Base-by-base conservation (phyloP, 2,797 vertebrate species). In the Phoebastria nigripes region DNA sequence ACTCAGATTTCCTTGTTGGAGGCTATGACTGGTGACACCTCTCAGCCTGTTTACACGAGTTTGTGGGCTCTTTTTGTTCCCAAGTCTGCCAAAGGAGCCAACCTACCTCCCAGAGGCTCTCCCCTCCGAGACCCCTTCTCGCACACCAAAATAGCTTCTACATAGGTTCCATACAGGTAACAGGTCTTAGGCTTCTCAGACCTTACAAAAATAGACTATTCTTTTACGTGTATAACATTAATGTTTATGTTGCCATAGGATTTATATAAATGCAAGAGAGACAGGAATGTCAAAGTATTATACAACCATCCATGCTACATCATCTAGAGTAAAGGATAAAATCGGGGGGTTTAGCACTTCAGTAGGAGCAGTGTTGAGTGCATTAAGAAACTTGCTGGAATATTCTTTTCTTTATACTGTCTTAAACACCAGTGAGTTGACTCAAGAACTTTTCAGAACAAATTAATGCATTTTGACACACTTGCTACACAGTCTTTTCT, bases 341-440 rank as follows among this genome's bases (percentile, higher is more conserved):
- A 78, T 0, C 1, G 0, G 1, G 2, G 16, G 1, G 12, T 2
- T 47, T 49, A 81, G 37, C 6, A 49, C n/a, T 78, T 78, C 39
- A 44, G 17, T 6, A 69, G 25, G 15, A 41, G 13, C 41, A 41
- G 20, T 8, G 3, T 8, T 10, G 2, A 81, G 12, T 8, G 20
- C 26, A 41, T 37, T 74, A 62, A 29, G 56, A 84, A 70, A 55
- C 18, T 62, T 52, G 10, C 5, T 37, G 5, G 9, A 72, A 56
- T 59, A 77, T 44, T 52, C 6, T 62, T 71, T 37, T 51, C 58
- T 72, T 79, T 51, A 79, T 29, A 39, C 6, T 15, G 9, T 29
- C 22, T 65, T 55, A 52, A 82, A 77, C 14, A 73, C 2, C 33
- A 37, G 8, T 12, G 19, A 73, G 16, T 67, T 83, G 62, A 59